These are phyloP conservation scores for Zaprionus africanus DNA, from an alignment of 1,140 invertebrate species.

Conservation along the genomic window DNA sequence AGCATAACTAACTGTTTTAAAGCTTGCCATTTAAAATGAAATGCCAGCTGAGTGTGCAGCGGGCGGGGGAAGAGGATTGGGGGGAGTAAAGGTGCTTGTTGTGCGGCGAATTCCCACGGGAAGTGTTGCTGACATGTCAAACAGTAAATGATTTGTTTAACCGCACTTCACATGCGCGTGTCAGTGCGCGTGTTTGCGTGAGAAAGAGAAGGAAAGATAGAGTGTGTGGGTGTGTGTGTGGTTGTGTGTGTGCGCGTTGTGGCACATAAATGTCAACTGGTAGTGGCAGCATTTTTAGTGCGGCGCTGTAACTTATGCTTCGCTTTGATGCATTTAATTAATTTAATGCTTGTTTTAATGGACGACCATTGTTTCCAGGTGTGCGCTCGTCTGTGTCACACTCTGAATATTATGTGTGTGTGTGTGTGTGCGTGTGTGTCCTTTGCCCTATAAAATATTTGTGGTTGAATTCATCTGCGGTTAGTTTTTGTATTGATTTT, in stretches of 20 bases:
- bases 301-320: constrained; percentile 22
- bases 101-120: constrained; percentile 4
- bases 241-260: constrained; percentile 11
- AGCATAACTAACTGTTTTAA: constrained; percentile 41
- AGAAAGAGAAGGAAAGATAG: not conserved
- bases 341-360: constrained; percentile 64
- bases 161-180: constrained; percentile 52
- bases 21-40: constrained; percentile 8
- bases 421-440: constrained; percentile 15
- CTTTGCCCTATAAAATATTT: constrained; percentile 8
- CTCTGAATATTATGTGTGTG: not conserved
- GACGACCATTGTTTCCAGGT: constrained; percentile 15
- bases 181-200: not conserved
- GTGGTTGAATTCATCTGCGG: constrained; percentile 37
- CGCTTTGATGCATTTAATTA: constrained; percentile 66
- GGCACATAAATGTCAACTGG: constrained; percentile 45
- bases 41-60: constrained; percentile 11
- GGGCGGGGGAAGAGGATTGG: not conserved
- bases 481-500: constrained; percentile 57
- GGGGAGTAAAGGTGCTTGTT: not conserved
- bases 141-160: constrained; percentile 63
- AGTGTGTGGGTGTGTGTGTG: not conserved
- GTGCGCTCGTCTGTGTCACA: constrained; percentile 7
- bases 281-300: constrained; percentile 20
- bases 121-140: constrained; percentile 47